Conservation (phyloP, 2,888 invertebrate species). For the Metellina segmentata region DNA sequence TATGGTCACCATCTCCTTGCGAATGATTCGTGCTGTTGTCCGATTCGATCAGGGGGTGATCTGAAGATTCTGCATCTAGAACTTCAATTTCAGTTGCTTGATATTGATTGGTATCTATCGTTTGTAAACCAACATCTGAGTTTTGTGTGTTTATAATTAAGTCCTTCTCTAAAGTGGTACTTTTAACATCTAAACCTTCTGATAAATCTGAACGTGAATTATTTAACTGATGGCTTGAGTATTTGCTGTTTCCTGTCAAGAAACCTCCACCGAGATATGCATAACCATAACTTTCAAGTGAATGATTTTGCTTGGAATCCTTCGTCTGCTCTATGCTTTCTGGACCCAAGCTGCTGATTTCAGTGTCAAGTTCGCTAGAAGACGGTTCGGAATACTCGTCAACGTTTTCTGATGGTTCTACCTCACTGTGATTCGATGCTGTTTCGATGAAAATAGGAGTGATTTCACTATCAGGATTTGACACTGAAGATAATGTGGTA, state of each 20-base stretch:
- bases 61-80: not conserved
- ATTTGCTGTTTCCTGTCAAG: constrained; percentile 63
- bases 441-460: not conserved
- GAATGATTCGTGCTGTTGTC: not conserved
- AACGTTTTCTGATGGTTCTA: too few relatives aligned
- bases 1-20: too few relatives aligned
- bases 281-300: constrained; percentile 23
- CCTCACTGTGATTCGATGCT: not conserved
- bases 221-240: not conserved
- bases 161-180: not conserved
- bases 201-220: not conserved
- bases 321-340: not conserved
- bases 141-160: not conserved
- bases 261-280: constrained; percentile 45
- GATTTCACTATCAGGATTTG: not conserved
- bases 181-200: not conserved
- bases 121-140: not conserved
- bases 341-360: not conserved
- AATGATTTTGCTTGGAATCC: not conserved
- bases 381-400: not conserved
- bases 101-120: not conserved
- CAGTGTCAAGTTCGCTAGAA: not conserved
- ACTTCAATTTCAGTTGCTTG: not conserved
- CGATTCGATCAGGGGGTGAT: not conserved
- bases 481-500: not conserved